These are phyloP conservation scores for Dione juno DNA, from an alignment of 2,888 invertebrate species.

Conservation along the genomic window DNA sequence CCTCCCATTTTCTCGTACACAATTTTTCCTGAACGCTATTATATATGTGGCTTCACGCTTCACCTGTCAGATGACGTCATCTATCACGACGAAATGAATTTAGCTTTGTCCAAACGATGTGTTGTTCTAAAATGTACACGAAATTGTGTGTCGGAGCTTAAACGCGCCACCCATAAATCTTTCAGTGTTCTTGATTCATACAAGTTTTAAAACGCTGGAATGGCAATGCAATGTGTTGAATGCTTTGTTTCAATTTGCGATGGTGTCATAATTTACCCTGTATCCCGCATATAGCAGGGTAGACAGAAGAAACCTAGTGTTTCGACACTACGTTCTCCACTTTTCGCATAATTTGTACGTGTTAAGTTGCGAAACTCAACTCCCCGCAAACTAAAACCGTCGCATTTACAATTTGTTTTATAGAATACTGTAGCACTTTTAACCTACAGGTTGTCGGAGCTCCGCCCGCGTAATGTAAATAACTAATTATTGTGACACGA, in stretches of 20 bases:
- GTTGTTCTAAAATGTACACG: slow-evolving; percentile 46
- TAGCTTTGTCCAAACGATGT: slow-evolving; percentile 54
- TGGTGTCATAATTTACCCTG: too few species aligned
- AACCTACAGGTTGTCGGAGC: too few species aligned
- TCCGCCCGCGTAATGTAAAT: too few species aligned
- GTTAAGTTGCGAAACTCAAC: too few species aligned
- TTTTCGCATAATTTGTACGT: too few species aligned
- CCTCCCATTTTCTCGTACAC: slow-evolving; percentile 34
- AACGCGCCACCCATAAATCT: slow-evolving; percentile 37
- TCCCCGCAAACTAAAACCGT: too few species aligned
- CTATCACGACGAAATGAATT: slow-evolving; percentile 66
- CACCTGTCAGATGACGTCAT: slow-evolving; percentile 61
- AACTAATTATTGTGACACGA: too few species aligned
- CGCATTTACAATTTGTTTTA: too few species aligned
- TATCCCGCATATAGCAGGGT: too few species aligned
- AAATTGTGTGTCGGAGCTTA: slow-evolving; percentile 32
- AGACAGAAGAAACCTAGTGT: too few species aligned
- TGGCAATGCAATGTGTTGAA: neutral
- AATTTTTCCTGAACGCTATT: slow-evolving; percentile 53
- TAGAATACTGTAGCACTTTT: too few species aligned
- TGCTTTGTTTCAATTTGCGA: slow-evolving; percentile 12
- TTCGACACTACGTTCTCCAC: too few species aligned
- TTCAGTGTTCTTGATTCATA: slow-evolving; percentile 33
- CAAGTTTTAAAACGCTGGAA: slow-evolving; percentile 17
- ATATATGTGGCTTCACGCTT: slow-evolving; percentile 53